Conservation (phyloP, 2,113 vertebrate genomes). For the Pseudolaguvia tuberculata region DNA sequence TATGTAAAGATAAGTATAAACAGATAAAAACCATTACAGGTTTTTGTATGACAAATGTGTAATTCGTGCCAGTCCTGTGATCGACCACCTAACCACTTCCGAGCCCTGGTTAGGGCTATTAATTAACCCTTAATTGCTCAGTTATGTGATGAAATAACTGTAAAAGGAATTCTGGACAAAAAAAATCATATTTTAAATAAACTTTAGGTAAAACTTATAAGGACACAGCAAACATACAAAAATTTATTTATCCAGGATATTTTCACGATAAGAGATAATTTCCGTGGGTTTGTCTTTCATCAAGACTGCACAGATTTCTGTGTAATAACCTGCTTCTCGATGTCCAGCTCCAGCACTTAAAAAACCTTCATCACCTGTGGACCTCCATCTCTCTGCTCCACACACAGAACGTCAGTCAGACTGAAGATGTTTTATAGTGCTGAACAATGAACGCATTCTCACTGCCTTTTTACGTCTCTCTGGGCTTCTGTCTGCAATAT, state of each 20-base stretch:
- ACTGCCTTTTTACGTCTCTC: slow-evolving; percentile 52
- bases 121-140: too few species aligned
- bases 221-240: too few species aligned
- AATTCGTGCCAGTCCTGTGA: too few species aligned
- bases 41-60: too few species aligned
- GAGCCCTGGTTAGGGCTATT: too few species aligned
- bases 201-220: too few species aligned
- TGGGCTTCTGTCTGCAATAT: slow-evolving; percentile 35
- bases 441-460: slow-evolving; percentile 34
- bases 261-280: background rate
- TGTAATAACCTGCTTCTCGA: slow-evolving; percentile 5
- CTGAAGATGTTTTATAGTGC: slow-evolving; percentile 20
- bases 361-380: background rate
- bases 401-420: slow-evolving; percentile 18
- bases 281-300: background rate
- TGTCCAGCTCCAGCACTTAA: slow-evolving; percentile 10
- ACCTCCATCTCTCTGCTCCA: background rate
- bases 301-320: background rate
- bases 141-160: too few species aligned
- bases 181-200: background rate
- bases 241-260: slow-evolving; percentile 5
- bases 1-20: too few species aligned
- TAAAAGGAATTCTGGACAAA: too few species aligned
- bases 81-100: too few species aligned
- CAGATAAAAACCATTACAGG: too few species aligned